Evolutionary conservation across 2,113 vertebrate species (phyloP).

Genomic region (Myanophis thanlyinensis): DNA sequence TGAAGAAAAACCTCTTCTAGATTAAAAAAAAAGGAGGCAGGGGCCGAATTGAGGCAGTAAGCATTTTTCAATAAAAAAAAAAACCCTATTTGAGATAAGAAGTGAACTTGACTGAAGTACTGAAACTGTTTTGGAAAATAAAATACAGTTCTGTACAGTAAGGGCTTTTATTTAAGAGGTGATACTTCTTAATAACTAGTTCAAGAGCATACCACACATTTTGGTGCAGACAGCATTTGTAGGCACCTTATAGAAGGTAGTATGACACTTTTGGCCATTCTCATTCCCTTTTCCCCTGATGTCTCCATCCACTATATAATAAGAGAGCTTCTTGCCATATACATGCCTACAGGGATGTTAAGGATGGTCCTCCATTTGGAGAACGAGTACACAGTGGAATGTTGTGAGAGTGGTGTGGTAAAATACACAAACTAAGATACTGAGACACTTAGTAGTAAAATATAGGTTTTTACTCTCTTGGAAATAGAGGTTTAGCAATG

Average conservation of each 20-base stretch:
- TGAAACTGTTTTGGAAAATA: neutral
- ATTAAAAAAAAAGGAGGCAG: neutral
- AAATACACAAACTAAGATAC: too few relatives aligned
- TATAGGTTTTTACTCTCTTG: too few relatives aligned
- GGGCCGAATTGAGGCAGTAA: neutral
- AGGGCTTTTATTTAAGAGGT: neutral
- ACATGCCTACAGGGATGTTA: neutral
- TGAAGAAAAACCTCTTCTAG: neutral
- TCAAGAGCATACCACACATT: neutral
- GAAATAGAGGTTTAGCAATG: too few relatives aligned
- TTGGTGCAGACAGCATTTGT: neutral
- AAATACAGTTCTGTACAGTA: neutral
- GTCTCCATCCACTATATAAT: neutral
- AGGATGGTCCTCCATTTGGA: too few relatives aligned
- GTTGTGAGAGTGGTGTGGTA: too few relatives aligned
- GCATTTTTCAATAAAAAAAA: neutral
- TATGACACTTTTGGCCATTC: neutral
- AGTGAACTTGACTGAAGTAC: neutral
- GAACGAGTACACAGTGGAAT: too few relatives aligned
- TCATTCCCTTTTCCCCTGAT: neutral
- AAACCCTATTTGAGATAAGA: neutral
- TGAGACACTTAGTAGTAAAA: too few relatives aligned
- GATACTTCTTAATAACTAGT: neutral
- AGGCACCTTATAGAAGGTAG: neutral
- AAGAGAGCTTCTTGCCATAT: neutral